Conservation (phyloP, 1,140 invertebrate genomes). For the Branchinecta lynchi region DNA sequence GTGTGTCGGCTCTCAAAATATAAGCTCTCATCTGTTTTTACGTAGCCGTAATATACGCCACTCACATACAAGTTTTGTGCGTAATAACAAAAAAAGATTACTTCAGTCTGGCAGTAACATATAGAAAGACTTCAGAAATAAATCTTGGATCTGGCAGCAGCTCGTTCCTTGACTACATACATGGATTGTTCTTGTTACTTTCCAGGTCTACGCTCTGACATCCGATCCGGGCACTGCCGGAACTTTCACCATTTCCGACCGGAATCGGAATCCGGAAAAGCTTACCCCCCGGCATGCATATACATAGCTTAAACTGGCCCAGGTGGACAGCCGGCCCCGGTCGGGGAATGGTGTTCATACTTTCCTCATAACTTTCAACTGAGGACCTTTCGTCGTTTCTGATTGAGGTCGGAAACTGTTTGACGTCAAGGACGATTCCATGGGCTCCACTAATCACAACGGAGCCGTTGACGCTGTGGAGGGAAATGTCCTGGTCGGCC, state of each 20-base stretch:
- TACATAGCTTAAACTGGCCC: slow-evolving; percentile 62
- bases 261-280: slow-evolving; percentile 56
- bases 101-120: too few species aligned
- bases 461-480: slow-evolving; percentile 61
- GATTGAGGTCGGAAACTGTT: slow-evolving; percentile 44
- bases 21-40: too few species aligned
- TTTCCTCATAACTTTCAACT: slow-evolving; percentile 34
- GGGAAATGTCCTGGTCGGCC: slow-evolving; percentile 58
- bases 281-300: slow-evolving; percentile 70
- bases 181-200: slow-evolving; percentile 45
- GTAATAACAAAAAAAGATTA: too few species aligned
- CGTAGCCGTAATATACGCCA: too few species aligned
- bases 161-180: slow-evolving; percentile 32
- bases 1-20: too few species aligned
- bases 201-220: slow-evolving; percentile 38
- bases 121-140: too few species aligned
- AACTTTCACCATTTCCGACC: slow-evolving; percentile 33
- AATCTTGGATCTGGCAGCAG: too few species aligned
- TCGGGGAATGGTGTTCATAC: slow-evolving; percentile 27
- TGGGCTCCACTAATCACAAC: slow-evolving; percentile 51
- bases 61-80: too few species aligned
- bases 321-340: slow-evolving; percentile 19
- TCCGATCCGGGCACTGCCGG: slow-evolving; percentile 26
- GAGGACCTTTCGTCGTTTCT: background rate
- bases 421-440: slow-evolving; percentile 51